A percentile compares a stretch with the other conserved stretches of the same genome.
Conservation (phyloP, 2,113 vertebrate genomes). For the Alaudala cheleensis region DNA sequence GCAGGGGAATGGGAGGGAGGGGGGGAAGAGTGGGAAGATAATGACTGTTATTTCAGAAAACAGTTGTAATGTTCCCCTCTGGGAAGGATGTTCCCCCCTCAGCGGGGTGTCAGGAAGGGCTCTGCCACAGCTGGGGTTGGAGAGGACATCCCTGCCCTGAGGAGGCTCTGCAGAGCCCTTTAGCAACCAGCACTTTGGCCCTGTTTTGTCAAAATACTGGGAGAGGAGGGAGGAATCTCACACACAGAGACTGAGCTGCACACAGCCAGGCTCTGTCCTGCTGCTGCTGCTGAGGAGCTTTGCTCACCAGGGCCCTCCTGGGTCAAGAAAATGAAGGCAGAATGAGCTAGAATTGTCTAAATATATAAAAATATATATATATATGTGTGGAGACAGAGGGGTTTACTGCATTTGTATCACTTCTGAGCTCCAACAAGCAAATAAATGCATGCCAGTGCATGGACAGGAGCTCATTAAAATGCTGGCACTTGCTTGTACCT, state of each 20-base stretch:
- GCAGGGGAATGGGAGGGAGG: neutral
- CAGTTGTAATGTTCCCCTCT: neutral
- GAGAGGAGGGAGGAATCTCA: neutral
- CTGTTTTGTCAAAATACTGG: neutral
- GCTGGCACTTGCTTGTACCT: constrained; percentile 9
- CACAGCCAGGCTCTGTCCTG: neutral
- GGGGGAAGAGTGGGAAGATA: neutral
- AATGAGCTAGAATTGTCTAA: constrained; percentile 5
- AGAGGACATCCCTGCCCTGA: neutral
- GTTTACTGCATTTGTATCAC: constrained; percentile 51
- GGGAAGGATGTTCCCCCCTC: neutral
- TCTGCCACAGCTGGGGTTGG: neutral
- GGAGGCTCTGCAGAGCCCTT: neutral
- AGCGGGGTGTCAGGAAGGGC: neutral
- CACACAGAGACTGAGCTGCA: neutral
- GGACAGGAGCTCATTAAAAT: constrained; percentile 39
- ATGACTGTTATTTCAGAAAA: constrained; percentile 33
- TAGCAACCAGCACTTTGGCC: neutral
- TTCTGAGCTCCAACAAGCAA: constrained; percentile 58
- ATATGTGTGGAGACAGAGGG: constrained; percentile 5
- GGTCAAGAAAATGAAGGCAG: constrained; percentile 21
- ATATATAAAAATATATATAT: neutral
- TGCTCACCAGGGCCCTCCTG: neutral
- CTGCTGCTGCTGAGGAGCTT: neutral
- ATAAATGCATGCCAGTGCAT: constrained; percentile 34